These are phyloP conservation scores for Ichneumon xanthorius DNA, from an alignment of 2,888 invertebrate genomes.

Conservation along the genomic window DNA sequence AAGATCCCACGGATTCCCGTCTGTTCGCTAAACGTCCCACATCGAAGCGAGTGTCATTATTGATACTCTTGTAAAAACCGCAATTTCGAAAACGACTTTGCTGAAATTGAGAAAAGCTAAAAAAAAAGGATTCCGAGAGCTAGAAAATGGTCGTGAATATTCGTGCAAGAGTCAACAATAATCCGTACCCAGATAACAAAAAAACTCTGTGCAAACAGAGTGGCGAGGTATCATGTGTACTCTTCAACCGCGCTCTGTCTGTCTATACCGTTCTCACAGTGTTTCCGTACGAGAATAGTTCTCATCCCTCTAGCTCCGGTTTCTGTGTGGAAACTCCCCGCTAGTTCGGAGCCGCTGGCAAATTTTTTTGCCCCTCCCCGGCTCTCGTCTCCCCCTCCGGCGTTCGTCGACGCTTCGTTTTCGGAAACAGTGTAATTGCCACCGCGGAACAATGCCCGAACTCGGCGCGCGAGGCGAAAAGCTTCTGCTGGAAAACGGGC, in stretches of 20 bases:
- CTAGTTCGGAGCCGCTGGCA: slow-evolving; percentile 46
- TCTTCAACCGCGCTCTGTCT: slow-evolving; percentile 42
- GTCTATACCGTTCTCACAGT: slow-evolving; percentile 38
- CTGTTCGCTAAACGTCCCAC: neutral
- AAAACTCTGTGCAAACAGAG: slow-evolving; percentile 38
- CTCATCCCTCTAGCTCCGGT: slow-evolving; percentile 3
- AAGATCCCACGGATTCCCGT: neutral
- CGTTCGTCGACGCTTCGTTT: slow-evolving; percentile 66
- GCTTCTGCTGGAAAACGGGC: slow-evolving; percentile 60
- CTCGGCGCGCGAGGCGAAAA: slow-evolving; percentile 59
- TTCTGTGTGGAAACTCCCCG: slow-evolving; percentile 45
- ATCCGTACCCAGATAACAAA: slow-evolving; percentile 33
- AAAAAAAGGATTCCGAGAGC: neutral
- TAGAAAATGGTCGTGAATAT: slow-evolving; percentile 11
- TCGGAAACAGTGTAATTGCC: slow-evolving; percentile 72
- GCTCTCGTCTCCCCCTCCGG: slow-evolving; percentile 10
- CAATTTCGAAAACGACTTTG: neutral
- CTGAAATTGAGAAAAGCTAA: neutral
- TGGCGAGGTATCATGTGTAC: slow-evolving; percentile 38
- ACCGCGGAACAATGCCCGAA: slow-evolving; percentile 70
- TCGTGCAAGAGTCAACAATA: slow-evolving; percentile 42
- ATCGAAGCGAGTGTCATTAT: neutral
- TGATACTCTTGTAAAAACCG: neutral
- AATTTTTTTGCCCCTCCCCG: slow-evolving; percentile 18
- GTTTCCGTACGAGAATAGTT: slow-evolving; percentile 54